These are phyloP conservation scores for Cichladusa arquata DNA, from an alignment of 2,113 vertebrate genomes.

Conservation along the genomic window DNA sequence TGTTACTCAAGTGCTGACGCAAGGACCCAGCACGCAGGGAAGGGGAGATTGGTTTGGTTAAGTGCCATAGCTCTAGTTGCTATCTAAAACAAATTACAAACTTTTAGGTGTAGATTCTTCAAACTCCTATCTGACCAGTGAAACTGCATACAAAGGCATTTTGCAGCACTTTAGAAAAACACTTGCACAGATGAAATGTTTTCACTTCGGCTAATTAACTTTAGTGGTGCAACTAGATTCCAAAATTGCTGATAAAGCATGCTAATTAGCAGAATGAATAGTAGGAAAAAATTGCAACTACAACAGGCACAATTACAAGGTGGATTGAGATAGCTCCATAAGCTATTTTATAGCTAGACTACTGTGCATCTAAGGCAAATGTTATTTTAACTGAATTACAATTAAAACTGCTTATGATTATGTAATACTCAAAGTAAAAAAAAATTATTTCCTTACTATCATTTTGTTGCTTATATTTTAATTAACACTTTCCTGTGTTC, in stretches of 20 bases:
- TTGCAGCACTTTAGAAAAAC: background rate
- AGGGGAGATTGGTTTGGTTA: background rate
- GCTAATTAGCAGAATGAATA: background rate
- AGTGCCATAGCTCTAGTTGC: background rate
- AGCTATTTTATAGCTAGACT: background rate
- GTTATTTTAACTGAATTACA: background rate
- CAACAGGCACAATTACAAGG: background rate
- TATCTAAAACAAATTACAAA: background rate
- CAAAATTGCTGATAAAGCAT: background rate
- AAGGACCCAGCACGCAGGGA: background rate
- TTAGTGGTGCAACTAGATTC: background rate
- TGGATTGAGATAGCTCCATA: background rate
- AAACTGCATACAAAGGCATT: background rate
- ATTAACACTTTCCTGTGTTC: background rate
- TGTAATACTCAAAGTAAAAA: background rate
- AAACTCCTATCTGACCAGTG: background rate
- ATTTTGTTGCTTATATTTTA: background rate
- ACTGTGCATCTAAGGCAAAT: background rate
- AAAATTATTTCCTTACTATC: accelerated
- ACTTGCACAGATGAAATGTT: background rate
- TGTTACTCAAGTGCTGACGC: background rate
- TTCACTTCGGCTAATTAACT: background rate
- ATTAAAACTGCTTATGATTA: background rate
- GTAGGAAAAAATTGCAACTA: background rate
- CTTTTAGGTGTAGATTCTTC: background rate